These are phyloP conservation scores for Embiotoca jacksoni DNA, from an alignment of 2,113 vertebrate genomes.

Conservation along the genomic window DNA sequence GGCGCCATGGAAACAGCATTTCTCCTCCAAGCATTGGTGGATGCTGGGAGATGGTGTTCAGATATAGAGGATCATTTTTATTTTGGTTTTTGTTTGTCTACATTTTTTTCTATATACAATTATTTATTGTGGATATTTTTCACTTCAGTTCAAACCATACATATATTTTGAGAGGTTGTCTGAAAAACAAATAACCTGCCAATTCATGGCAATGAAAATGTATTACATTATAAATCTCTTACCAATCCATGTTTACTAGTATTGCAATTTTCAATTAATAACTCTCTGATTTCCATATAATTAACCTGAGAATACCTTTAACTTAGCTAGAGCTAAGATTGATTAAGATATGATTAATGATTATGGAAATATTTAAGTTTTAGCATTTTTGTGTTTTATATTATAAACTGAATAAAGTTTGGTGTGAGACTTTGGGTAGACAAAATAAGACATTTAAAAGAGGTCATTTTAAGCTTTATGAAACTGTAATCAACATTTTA, in stretches of 20 bases:
- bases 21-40: slow-evolving; percentile 27
- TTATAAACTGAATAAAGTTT: not conserved
- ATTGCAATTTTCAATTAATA: not conserved
- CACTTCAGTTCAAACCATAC: too few relatives aligned
- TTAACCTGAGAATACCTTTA: too few relatives aligned
- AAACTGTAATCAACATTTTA: not conserved
- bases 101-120: not conserved
- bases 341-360: not conserved
- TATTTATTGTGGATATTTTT: too few relatives aligned
- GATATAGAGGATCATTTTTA: slow-evolving; percentile 7
- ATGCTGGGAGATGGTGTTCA: slow-evolving; percentile 67
- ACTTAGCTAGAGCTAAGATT: too few relatives aligned
- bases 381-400: not conserved
- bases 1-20: slow-evolving; percentile 78
- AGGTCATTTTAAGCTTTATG: not conserved
- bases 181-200: not conserved
- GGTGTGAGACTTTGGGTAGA: not conserved
- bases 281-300: too few relatives aligned
- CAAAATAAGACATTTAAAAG: not conserved
- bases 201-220: not conserved
- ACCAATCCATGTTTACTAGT: not conserved
- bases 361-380: not conserved
- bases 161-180: too few relatives aligned
- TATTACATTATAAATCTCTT: not conserved
- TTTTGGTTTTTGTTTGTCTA: too few relatives aligned